Evolutionary conservation across 2,797 vertebrate species (phyloP).

Genomic region (Potorous gilbertii): DNA sequence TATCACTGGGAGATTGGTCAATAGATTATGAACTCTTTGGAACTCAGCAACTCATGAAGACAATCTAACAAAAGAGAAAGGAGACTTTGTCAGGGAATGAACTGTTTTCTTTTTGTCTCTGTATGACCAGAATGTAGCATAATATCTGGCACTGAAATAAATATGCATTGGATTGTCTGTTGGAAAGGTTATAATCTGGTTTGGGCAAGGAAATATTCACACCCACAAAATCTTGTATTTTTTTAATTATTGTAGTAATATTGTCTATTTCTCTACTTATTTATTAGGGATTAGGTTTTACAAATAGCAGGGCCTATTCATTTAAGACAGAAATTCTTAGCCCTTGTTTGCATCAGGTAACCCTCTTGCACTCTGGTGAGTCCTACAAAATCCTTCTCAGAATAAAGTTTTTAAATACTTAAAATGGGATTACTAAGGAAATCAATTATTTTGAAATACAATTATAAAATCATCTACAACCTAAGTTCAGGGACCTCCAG

Average conservation of each 20-base stretch:
- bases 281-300: neutral
- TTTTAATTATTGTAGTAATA: neutral
- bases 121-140: neutral
- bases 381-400: neutral
- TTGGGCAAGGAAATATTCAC: neutral
- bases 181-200: neutral
- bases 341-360: neutral
- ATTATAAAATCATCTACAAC: neutral
- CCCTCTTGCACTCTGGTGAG: neutral
- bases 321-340: neutral
- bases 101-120: neutral
- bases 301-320: neutral
- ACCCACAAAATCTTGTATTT: neutral
- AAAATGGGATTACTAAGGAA: neutral
- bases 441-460: neutral
- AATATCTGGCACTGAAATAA: neutral
- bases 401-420: neutral
- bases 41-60: neutral
- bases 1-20: neutral
- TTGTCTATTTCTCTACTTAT: neutral
- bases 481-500: neutral
- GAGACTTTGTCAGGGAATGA: neutral
- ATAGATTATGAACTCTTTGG: neutral
- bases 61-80: neutral
- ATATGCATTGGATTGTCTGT: neutral